phyloP scores from a whole-genome alignment of 2,113 vertebrate genomes.

The Hemibagrus wyckioides region DNA sequence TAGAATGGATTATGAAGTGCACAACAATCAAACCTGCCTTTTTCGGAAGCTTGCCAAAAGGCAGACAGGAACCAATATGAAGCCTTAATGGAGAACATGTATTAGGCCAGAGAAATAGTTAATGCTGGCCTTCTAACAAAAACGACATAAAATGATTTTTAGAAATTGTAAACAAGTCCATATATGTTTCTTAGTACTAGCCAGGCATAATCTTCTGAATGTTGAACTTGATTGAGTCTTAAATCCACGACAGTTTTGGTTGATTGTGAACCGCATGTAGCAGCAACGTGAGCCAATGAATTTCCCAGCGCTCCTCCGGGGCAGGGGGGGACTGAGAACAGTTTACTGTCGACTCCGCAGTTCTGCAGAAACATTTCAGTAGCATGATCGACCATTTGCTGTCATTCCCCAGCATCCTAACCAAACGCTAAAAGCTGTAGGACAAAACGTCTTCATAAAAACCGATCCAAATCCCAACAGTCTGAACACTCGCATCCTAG shows the following conservation, averaged over 20 bases:
- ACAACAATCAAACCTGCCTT: background rate
- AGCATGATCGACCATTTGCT: conserved; percentile 35
- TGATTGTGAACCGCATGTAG: background rate
- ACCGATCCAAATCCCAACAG: background rate
- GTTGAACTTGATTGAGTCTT: background rate
- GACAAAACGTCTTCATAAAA: background rate
- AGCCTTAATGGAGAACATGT: background rate
- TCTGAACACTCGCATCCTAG: background rate
- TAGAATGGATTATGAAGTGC: background rate
- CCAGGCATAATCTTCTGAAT: background rate
- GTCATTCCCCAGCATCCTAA: conserved; percentile 21
- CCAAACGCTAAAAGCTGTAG: background rate
- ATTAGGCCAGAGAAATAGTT: background rate
- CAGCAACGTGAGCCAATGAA: background rate
- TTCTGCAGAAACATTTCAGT: background rate
- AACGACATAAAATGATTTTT: background rate
- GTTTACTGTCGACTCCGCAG: background rate
- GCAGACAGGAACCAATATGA: background rate
- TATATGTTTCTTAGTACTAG: background rate
- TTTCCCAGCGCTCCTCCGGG: background rate
- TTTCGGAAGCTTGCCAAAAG: background rate
- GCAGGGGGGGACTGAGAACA: background rate
- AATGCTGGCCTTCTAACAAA: background rate
- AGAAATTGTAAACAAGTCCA: no score
- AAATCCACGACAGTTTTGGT: background rate